Percentiles rank a stretch among this genome's conserved stretches.
Evolutionary conservation across 2,888 invertebrate species (phyloP).

Genomic region (Tenodera sinensis): DNA sequence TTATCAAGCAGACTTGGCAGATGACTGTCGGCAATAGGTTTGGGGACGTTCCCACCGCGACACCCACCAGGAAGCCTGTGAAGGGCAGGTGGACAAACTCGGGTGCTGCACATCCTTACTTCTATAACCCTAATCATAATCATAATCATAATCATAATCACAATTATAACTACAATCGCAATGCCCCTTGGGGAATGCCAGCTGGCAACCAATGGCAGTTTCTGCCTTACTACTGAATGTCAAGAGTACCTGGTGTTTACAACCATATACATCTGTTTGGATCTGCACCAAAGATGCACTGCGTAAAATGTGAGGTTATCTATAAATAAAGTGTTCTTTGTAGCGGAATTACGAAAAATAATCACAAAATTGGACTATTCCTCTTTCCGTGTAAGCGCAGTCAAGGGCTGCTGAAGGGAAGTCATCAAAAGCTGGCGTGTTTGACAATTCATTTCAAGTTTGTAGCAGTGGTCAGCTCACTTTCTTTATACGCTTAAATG

Average conservation of each 20-base stretch:
- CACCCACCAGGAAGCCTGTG: background rate
- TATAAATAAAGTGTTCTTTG: background rate
- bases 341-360: background rate
- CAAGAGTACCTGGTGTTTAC: background rate
- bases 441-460: no score
- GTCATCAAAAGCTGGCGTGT: no score
- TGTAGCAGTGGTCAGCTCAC: no score
- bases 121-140: background rate
- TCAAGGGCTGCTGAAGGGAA: no score
- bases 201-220: background rate
- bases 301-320: background rate
- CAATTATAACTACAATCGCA: background rate
- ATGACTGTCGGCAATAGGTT: conserved; percentile 10
- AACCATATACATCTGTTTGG: background rate
- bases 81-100: background rate
- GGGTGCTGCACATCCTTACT: background rate
- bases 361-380: no score
- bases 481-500: no score
- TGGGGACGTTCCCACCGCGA: background rate
- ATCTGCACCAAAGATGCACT: background rate
- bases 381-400: no score
- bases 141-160: no score
- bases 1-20: conserved; percentile 49
- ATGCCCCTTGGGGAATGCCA: background rate
- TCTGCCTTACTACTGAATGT: background rate